Evolutionary conservation across 2,888 invertebrate species (phyloP), one percentile per base, ranked within the genome.

Genomic region (Pasiphila rectangulata): DNA sequence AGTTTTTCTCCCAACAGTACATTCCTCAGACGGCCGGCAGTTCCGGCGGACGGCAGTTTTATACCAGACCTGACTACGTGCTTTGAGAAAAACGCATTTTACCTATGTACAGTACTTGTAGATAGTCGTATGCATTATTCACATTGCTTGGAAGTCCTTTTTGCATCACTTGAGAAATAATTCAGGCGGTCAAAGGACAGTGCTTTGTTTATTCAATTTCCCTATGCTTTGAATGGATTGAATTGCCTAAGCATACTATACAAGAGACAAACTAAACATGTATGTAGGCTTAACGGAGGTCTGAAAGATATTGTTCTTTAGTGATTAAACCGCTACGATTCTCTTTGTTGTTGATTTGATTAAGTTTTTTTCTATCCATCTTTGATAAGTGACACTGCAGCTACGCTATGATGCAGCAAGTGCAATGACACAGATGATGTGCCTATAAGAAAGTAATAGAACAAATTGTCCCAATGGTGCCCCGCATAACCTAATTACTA

Each of bases 391-490:
- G n/a, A n/a, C n/a, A n/a, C n/a, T n/a, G n/a, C n/a, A n/a, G n/a
- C n/a, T n/a, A n/a, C n/a, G n/a, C n/a, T n/a, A n/a, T n/a, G n/a
- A n/a, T n/a, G n/a, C n/a, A n/a, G n/a, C n/a, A n/a, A n/a, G n/a
- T n/a, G n/a, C n/a, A n/a, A n/a, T n/a, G n/a, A n/a, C n/a, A n/a
- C n/a, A n/a, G n/a, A n/a, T n/a, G n/a, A n/a, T n/a, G n/a, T n/a
- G n/a, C n/a, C n/a, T n/a, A n/a, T n/a, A n/a, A 23, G 38, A 34
- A 38, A 27, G 47, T 27, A 72, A 71, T 72, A 68, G 75, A 77
- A 79, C 73, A 78, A 82, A 83, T 80, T 75, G 69, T 66, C 69
- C 78, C 78, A 76, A 63, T 76, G 75, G 77, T 70, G 75, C 65
- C 64, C 61, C 58, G 64, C 61, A 68, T 77, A 83, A 82, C 77